Conservation (phyloP, 2,797 vertebrate genomes). For the Sparus aurata region DNA sequence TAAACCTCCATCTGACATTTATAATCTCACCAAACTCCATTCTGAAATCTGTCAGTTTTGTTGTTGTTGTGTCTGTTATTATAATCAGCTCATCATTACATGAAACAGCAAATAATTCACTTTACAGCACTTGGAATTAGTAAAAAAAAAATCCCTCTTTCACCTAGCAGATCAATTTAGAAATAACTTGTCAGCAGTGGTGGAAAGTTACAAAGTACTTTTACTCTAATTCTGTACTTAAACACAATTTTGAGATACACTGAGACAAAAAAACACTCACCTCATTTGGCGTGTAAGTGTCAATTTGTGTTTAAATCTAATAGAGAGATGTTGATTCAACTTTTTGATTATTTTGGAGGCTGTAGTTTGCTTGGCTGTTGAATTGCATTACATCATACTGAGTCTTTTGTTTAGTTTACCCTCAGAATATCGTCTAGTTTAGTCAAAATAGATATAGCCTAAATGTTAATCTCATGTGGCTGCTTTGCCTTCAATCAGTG, state of each 20-base stretch:
- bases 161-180: not conserved
- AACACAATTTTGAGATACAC: not conserved
- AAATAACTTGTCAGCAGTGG: not conserved
- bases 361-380: too few relatives aligned
- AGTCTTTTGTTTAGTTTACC: too few relatives aligned
- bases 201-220: not conserved
- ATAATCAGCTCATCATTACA: rapidly evolving
- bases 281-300: too few relatives aligned
- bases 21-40: not conserved
- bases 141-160: not conserved
- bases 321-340: too few relatives aligned
- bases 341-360: too few relatives aligned
- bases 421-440: not conserved
- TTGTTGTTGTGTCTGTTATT: too few relatives aligned
- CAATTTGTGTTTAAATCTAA: too few relatives aligned
- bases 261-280: too few relatives aligned
- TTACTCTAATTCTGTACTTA: not conserved
- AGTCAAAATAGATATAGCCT: too few relatives aligned
- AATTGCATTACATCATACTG: too few relatives aligned
- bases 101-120: not conserved
- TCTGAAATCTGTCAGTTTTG: not conserved
- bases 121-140: not conserved
- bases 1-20: rapidly evolving
- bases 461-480: too few relatives aligned
- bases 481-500: too few relatives aligned